Percentiles rank a stretch among this genome's conserved stretches.
Evolutionary conservation across 2,888 invertebrate genomes (phyloP).

Genomic region (Rotaria sp.): DNA sequence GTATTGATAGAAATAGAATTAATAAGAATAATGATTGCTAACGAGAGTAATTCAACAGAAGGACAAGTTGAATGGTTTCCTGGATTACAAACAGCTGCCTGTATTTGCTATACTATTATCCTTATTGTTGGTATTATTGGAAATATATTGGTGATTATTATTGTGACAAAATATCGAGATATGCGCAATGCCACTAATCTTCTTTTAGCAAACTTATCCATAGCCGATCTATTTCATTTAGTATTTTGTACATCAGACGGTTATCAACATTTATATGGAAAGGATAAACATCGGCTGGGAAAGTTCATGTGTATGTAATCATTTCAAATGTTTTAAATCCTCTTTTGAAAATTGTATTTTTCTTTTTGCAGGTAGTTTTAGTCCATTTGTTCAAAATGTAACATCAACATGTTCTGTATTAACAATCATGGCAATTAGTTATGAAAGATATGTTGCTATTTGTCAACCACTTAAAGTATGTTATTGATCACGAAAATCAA

Average conservation of each 20-base stretch:
- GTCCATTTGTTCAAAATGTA: constrained; percentile 14
- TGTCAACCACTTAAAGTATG: constrained; percentile 20
- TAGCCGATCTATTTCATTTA: background rate
- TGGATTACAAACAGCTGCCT: background rate
- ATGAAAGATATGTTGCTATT: constrained; percentile 5
- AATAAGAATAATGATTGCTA: background rate
- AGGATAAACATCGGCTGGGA: background rate
- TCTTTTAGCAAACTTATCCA: background rate
- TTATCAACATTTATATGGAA: constrained; percentile 20
- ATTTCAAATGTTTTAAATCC: no score
- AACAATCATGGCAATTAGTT: constrained; percentile 6
- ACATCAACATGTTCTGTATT: constrained; percentile 17
- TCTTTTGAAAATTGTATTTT: background rate
- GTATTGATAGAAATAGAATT: no score
- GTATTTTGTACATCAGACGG: background rate
- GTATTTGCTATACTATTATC: background rate
- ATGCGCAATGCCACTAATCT: constrained; percentile 19
- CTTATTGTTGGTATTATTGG: background rate
- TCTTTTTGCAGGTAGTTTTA: background rate
- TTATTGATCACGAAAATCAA: background rate
- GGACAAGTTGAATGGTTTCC: background rate
- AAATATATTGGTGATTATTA: background rate
- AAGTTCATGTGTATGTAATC: background rate
- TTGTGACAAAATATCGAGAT: background rate
- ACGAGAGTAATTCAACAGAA: background rate